These are phyloP conservation scores for Charadrius vociferus DNA, from an alignment of 2,113 vertebrate species.

Conservation along the genomic window DNA sequence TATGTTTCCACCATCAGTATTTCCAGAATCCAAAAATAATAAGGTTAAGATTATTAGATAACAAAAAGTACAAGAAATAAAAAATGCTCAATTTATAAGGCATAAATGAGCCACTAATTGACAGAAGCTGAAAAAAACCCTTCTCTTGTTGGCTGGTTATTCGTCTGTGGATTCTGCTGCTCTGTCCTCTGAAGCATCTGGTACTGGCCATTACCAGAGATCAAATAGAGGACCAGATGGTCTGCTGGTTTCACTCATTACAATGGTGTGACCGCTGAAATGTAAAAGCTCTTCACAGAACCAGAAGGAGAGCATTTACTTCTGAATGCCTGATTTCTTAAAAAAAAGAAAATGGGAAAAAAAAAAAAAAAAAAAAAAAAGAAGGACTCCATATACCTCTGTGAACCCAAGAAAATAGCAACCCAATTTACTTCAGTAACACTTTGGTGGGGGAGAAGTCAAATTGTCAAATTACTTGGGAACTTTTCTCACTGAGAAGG, in stretches of 20 bases:
- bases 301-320: slow-evolving; percentile 59
- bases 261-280: slow-evolving; percentile 53
- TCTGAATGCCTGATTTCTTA: slow-evolving; percentile 32
- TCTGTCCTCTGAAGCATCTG: slow-evolving; percentile 51
- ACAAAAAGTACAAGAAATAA: not conserved
- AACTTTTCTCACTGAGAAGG: not conserved
- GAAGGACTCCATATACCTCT: not conserved
- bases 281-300: slow-evolving; percentile 58
- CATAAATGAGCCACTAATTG: slow-evolving; percentile 25
- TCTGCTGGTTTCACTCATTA: slow-evolving; percentile 51
- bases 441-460: not conserved
- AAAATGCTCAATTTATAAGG: not conserved
- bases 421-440: not conserved
- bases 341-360: not conserved
- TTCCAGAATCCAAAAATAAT: not conserved
- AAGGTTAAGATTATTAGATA: not conserved
- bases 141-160: slow-evolving; percentile 16
- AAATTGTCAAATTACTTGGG: not conserved
- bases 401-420: not conserved
- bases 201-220: slow-evolving; percentile 57
- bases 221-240: slow-evolving; percentile 65
- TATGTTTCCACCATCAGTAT: not conserved
- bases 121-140: not conserved
- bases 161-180: not conserved
- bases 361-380: no score